Evolutionary conservation across 2,113 vertebrate genomes (phyloP).

Genomic region (Megaceryle maxima): DNA sequence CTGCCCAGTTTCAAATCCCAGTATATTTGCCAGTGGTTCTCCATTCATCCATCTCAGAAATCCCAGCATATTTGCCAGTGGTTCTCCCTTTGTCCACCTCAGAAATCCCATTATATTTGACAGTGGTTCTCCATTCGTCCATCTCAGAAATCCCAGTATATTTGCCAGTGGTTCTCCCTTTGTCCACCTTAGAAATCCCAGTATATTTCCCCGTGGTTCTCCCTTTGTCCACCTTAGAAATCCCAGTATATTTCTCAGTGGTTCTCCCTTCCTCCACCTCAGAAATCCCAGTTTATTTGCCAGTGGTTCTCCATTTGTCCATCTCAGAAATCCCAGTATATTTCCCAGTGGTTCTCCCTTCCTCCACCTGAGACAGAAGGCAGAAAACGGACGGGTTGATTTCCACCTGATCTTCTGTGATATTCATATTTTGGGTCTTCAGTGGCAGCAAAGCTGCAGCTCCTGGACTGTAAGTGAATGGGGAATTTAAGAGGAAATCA

Average conservation of each 20-base stretch:
- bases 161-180: background rate
- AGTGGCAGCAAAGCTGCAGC: background rate
- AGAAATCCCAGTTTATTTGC: no score
- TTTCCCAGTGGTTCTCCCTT: background rate
- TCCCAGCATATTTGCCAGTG: no score
- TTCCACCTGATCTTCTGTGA: background rate
- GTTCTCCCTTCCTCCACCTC: no score
- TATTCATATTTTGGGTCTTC: background rate
- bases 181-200: no score
- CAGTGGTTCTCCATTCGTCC: no score
- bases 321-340: no score
- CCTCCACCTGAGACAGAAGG: background rate
- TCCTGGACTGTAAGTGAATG: background rate
- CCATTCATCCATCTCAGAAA: background rate
- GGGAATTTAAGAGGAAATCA: background rate
- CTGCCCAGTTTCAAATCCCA: background rate
- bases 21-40: background rate
- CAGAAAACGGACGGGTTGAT: background rate
- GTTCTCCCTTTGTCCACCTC: background rate
- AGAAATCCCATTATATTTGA: background rate
- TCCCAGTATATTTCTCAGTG: background rate
- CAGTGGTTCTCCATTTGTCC: no score
- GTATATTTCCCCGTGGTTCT: no score
- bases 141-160: no score
- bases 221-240: no score